phyloP scores from a whole-genome alignment of 2,888 invertebrate species.

The Andrena hattorfiana region DNA sequence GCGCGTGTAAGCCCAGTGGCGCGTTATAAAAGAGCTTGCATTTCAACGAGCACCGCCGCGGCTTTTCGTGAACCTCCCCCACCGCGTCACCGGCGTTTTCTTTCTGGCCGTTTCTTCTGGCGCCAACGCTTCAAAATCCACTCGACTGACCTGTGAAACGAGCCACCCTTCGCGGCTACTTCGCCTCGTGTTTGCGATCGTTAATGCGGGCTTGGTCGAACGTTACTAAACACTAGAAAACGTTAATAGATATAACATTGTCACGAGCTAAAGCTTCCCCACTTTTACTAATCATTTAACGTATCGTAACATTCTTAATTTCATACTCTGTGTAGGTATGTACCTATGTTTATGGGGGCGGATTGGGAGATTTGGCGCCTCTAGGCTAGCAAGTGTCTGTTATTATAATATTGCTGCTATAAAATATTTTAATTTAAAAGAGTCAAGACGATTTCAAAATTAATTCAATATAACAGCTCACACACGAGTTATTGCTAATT shows the following conservation, averaged over 20 bases:
- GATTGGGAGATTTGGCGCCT: no score
- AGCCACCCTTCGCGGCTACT: not conserved
- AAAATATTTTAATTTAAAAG: no score
- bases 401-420: no score
- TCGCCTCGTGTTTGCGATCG: not conserved
- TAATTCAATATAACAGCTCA: no score
- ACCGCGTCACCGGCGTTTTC: constrained; percentile 7
- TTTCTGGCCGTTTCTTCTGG: constrained; percentile 49
- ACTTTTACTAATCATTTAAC: no score
- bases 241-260: not conserved
- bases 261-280: no score
- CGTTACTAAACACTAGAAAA: not conserved
- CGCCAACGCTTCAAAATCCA: constrained; percentile 37
- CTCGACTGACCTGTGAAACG: constrained; percentile 24
- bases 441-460: no score
- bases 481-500: no score
- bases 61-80: constrained; percentile 43
- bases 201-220: not conserved
- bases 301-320: no score
- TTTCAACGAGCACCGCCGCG: constrained; percentile 57
- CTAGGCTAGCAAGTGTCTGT: no score
- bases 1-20: constrained; percentile 48
- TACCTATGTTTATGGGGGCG: no score
- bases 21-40: constrained; percentile 64
- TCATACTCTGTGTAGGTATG: no score